phyloP scores from a whole-genome alignment of 2,888 invertebrate genomes.

The Sesamia inferens region DNA sequence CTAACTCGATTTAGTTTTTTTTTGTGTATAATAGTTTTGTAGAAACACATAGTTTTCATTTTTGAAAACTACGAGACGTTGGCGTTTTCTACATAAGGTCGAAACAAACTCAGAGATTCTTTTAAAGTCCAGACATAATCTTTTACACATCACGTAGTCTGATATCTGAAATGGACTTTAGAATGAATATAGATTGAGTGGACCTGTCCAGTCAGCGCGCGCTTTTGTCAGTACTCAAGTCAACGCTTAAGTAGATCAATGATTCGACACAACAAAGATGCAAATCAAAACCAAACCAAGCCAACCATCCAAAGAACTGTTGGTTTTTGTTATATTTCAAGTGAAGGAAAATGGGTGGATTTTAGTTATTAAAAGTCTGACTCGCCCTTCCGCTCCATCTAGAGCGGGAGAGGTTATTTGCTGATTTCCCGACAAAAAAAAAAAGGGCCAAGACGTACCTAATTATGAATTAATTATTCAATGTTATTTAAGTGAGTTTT shows the following conservation, averaged over 20 bases:
- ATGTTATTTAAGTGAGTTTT: conserved; percentile 18
- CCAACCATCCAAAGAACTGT: neutral
- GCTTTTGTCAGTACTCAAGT: neutral
- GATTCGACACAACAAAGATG: neutral
- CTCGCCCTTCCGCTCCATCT: no score
- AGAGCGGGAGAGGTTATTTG: no score
- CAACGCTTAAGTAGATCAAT: neutral
- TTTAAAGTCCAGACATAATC: neutral
- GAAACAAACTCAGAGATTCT: neutral
- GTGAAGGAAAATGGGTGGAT: no score
- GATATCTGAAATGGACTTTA: neutral
- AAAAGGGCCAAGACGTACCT: neutral
- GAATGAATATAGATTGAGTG: neutral
- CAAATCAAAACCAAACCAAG: neutral
- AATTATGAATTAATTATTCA: conserved; percentile 20
- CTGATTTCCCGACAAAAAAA: no score
- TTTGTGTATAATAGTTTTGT: neutral
- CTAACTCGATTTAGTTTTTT: no score
- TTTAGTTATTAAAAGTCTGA: no score
- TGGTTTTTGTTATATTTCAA: neutral
- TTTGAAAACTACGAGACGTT: neutral
- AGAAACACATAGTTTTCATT: neutral
- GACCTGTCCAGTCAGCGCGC: neutral
- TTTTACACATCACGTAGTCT: no score
- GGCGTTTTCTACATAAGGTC: neutral